These are phyloP conservation scores for Erannis defoliaria DNA, from an alignment of 2,888 invertebrate genomes.

Conservation along the genomic window DNA sequence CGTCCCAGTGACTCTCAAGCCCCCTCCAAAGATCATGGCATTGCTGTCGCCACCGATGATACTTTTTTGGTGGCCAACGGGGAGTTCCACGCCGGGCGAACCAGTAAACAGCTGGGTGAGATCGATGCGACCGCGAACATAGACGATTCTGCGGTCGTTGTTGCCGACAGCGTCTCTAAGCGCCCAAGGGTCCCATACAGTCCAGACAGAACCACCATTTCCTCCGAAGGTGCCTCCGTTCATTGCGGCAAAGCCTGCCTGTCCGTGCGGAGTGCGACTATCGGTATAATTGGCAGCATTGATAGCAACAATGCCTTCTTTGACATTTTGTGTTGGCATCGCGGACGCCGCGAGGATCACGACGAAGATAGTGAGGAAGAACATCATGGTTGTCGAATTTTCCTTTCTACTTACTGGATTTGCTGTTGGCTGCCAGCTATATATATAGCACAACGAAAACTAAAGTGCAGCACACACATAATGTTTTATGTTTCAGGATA, in stretches of 20 bases:
- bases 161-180: conserved; percentile 26
- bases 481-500: background rate
- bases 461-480: conserved; percentile 1
- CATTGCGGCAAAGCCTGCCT: conserved; percentile 20
- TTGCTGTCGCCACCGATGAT: conserved; percentile 27
- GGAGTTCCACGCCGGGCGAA: conserved; percentile 28
- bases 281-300: conserved; percentile 10
- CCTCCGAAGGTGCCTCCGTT: conserved; percentile 25
- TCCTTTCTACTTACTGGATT: background rate
- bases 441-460: background rate
- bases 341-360: background rate
- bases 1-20: conserved; percentile 3
- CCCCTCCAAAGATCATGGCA: conserved; percentile 36
- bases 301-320: background rate
- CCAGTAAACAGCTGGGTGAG: conserved; percentile 22
- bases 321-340: conserved; percentile 4
- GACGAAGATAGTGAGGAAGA: background rate
- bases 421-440: background rate
- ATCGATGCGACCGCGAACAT: conserved; percentile 37
- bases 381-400: conserved; percentile 5
- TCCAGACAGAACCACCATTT: conserved; percentile 27
- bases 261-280: conserved; percentile 6
- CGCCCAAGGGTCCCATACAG: conserved; percentile 30
- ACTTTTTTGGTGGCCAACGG: conserved; percentile 10
- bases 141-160: conserved; percentile 20